Base-by-base conservation (phyloP, 1,140 invertebrate species). In the Chrysoperla carnea region DNA sequence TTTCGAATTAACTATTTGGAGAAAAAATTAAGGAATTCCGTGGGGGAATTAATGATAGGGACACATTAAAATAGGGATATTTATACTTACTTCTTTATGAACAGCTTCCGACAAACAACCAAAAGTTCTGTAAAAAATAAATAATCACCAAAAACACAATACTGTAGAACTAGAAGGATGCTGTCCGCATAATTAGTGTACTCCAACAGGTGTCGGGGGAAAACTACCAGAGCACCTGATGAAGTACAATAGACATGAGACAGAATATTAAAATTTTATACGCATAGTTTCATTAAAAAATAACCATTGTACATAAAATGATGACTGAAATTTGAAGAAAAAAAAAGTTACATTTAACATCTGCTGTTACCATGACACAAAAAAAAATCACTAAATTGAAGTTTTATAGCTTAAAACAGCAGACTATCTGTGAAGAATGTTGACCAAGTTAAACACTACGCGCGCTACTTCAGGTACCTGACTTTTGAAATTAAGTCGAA, bases 391-490 rank as follows among this genome's bases (percentile, higher is more conserved):
- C 31, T 13, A 42, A 35, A 27, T 28, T 6, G 36, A 41, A 28
- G n/a, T 36, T 36, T 42, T 31, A 11, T n/a, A 38, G n/a, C 29
- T 12, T 5, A 8, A 9, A 14, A n/a, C n/a, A 11, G 8, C 8
- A 13, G 4, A 6, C 23, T n/a, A n/a, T 27, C 28, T 27, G 29
- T 35, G 11, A 37, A 12, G 39, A 12, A 31, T 46, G 12, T n/a
- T 28, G 40, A 47, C 8, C 14, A 42, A 50, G 57, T 58, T 52
- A 56, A 58, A 56, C 68, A 70, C 78, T 66, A 67, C 84, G 84
- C 85, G 86, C 86, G 85, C 86, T 90, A 90, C 86, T 90, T 88
- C 84, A 87, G 85, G 86, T 90, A 90, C 86, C 85, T 90, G 86
- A 89, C 86, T 89, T 62, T 57, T 59, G 58, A 57, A 62, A 59